These are phyloP conservation scores for Meteorus sp. DNA, from an alignment of 1,140 invertebrate genomes.

Conservation along the genomic window DNA sequence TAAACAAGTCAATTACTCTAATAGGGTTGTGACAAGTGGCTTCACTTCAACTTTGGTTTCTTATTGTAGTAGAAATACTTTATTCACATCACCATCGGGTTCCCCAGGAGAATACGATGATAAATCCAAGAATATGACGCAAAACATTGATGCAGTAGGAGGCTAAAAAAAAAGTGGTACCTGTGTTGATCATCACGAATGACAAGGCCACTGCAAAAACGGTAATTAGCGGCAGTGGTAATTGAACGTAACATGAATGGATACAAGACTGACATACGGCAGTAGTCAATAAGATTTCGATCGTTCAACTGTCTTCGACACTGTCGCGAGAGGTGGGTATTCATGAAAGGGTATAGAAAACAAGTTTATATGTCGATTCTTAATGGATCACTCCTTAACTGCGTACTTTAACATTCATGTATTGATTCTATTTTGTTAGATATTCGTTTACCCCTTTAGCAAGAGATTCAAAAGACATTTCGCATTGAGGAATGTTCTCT, in stretches of 20 bases:
- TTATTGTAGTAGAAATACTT: neutral
- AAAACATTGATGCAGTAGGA: neutral
- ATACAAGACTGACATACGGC: too few relatives aligned
- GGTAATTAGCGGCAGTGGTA: conserved; percentile 39
- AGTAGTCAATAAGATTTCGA: too few relatives aligned
- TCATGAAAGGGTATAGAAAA: conserved; percentile 11
- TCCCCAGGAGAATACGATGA: neutral
- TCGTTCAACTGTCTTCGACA: conserved; percentile 17
- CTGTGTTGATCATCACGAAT: conserved; percentile 25
- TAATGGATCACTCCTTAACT: neutral
- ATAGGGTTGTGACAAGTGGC: conserved; percentile 29
- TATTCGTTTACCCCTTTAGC: too few relatives aligned
- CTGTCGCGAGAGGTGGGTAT: conserved; percentile 11
- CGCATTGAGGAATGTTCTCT: too few relatives aligned
- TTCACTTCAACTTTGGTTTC: neutral
- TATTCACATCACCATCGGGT: neutral
- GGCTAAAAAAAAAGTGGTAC: conserved; percentile 3
- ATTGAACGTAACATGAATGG: conserved; percentile 37
- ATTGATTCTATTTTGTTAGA: too few relatives aligned
- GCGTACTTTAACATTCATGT: neutral
- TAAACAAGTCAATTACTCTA: conserved; percentile 24
- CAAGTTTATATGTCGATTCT: conserved; percentile 14
- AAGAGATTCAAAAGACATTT: too few relatives aligned
- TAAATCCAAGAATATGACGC: neutral
- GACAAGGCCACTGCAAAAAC: conserved; percentile 32